Percentiles rank a stretch among this genome's conserved stretches.
These are phyloP conservation scores for Cheilosia vulpina DNA, from an alignment of 2,888 invertebrate genomes.

Conservation along the genomic window DNA sequence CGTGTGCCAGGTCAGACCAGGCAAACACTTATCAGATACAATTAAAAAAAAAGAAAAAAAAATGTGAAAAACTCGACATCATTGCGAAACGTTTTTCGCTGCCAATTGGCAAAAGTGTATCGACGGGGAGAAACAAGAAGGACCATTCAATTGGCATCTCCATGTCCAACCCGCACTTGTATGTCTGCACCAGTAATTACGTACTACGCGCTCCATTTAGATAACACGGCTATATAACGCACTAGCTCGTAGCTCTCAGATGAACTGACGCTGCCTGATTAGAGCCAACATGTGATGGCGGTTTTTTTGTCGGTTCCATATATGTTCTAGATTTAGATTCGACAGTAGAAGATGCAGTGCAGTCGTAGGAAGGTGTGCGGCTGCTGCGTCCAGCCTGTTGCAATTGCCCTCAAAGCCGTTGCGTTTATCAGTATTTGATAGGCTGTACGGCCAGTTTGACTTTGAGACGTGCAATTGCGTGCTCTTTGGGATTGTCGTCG, in stretches of 20 bases:
- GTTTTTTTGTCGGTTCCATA: constrained; percentile 13
- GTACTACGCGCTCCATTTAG: constrained; percentile 66
- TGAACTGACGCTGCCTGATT: constrained; percentile 63
- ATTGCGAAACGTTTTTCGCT: constrained; percentile 45
- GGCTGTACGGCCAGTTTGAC: constrained; percentile 22
- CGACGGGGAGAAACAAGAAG: constrained; percentile 24
- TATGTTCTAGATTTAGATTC: constrained; percentile 42
- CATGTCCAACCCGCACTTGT: constrained; percentile 28
- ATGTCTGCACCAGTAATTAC: constrained; percentile 36
- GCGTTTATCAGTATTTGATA: constrained; percentile 61
- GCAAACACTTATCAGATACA: constrained; percentile 37
- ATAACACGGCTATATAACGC: constrained; percentile 61
- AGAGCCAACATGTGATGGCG: constrained; percentile 38
- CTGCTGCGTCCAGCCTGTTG: constrained; percentile 7
- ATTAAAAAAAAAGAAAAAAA: background rate
- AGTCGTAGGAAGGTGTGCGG: constrained; percentile 25
- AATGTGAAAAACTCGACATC: background rate
- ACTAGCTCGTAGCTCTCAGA: constrained; percentile 26
- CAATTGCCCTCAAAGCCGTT: constrained; percentile 37
- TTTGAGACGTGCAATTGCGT: constrained; percentile 25
- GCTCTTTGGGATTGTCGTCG: constrained; percentile 3
- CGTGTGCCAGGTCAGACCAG: constrained; percentile 8
- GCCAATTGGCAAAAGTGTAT: constrained; percentile 28
- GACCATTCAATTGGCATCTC: constrained; percentile 30
- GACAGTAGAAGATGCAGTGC: constrained; percentile 26